Base-by-base conservation (phyloP, 2,797 vertebrate species). In the Champsocephalus gunnari region DNA sequence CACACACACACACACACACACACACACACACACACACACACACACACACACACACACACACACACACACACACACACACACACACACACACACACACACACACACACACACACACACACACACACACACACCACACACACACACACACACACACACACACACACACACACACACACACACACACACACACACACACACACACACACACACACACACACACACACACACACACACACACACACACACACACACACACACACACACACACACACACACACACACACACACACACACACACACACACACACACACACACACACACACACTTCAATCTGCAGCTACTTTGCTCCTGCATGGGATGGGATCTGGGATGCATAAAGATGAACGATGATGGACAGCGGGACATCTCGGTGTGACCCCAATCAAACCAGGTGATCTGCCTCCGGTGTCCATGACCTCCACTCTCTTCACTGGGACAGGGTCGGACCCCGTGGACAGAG, bases 321-420 rank as follows among this genome's bases (percentile, higher is more conserved):
- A 38, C 34, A 34, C 63, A 90, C 3, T 89, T 71, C 81, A 82
- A 86, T 88, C 88, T 84, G 60, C 49, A 80, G 73, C 63, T 75
- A 67, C 79, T 84, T 73, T 61, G 71, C 67, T 81, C 62, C 62
- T 68, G 64, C 63, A 38, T 38, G 34, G 59, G 77, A 81, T 65
- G 77, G 54, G 78, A 50, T 63, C 72, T 49, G 43, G 55, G 68
- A 71, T 85, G 81, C 81, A 91, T 92, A 91, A 91, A 92, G 75
- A 87, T 92, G 90, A 93, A 86, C 3, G 57, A 92, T 87, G 87
- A 88, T 80, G 64, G 57, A 64, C 77, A 74, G 77, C 34, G 13
- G 77, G 79, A 69, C 83, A 85, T 80, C 68, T 66, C 72, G 53
- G 59, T 77, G 66, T 72, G 85, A 82, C 80, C 43, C 24, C 28